phyloP scores from a whole-genome alignment of 2,888 invertebrate genomes.

The Hofmannophila pseudospretella region DNA sequence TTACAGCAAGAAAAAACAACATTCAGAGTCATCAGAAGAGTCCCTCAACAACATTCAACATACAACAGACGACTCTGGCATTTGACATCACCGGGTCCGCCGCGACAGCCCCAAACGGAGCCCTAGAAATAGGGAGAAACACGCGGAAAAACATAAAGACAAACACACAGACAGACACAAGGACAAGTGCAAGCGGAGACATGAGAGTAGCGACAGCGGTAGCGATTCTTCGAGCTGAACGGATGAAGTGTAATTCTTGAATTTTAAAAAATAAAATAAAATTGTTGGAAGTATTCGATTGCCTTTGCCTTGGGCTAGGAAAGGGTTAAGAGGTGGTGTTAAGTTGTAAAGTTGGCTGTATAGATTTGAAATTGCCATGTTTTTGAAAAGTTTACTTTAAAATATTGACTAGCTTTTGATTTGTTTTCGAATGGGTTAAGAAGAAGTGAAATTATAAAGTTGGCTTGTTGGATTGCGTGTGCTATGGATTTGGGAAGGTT shows the following conservation, averaged over 20 bases:
- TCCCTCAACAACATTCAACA: slow-evolving; percentile 66
- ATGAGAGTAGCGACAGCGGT: slow-evolving; percentile 46
- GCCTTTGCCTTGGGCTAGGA: not conserved
- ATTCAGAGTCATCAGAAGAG: slow-evolving; percentile 62
- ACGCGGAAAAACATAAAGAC: slow-evolving; percentile 22
- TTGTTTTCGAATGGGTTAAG: no score
- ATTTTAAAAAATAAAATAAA: not conserved
- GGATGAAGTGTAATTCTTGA: not conserved
- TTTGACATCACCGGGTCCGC: slow-evolving; percentile 70
- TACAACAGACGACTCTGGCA: slow-evolving; percentile 70
- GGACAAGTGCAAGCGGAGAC: slow-evolving; percentile 39
- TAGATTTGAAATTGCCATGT: not conserved
- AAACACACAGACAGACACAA: slow-evolving; percentile 37
- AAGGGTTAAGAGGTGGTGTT: no score
- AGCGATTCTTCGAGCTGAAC: slow-evolving; percentile 63
- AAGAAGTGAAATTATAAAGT: no score
- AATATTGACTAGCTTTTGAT: not conserved
- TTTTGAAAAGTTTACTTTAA: not conserved
- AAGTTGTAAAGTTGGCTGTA: not conserved
- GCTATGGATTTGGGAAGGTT: not conserved
- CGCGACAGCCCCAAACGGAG: slow-evolving; percentile 56
- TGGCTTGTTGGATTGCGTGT: not conserved
- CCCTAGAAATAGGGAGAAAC: slow-evolving; percentile 25
- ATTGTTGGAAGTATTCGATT: not conserved
- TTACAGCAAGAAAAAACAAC: slow-evolving; percentile 55